Evolutionary conservation across 2,797 vertebrate genomes (phyloP), one percentile per base, ranked within the genome.

Genomic region (Pangasius djambal): DNA sequence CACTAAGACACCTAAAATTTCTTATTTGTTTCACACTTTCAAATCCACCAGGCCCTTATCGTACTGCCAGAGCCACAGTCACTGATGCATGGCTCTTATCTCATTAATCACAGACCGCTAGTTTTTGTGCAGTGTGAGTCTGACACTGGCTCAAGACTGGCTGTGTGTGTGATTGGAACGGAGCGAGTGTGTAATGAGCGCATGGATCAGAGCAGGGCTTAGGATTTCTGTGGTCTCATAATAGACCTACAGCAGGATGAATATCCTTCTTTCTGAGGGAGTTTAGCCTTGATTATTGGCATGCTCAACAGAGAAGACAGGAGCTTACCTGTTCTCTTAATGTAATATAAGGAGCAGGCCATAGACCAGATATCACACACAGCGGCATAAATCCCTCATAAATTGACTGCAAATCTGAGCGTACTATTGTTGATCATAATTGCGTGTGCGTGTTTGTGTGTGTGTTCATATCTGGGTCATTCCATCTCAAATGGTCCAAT

Each of bases 391-490:
- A 96, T 96, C 96, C 96, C 92, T 91, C 90, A 93, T 96, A 96
- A 85, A 96, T 96, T 96, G 95, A 94, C 96, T 95, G 92, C 93
- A 96, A 95, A 96, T 96, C 95, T 95, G 91, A 91, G 91, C 90
- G 91, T 86, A 93, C 90, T 91, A 79, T 88, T 90, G 82, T 91
- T 89, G 82, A 88, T 85, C 70, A 87, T 91, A 91, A 92, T 92
- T 88, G 84, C 77, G 83, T 63, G 81, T 37, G 52, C 18, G 75
- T 31, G 34, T 15, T 3, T 72, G 15, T 82, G 79, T 82, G 79
- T 44, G 25, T 61, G 81, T 63, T 63, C 8, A 22, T 78, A 77
- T 28, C 40, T 44, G 74, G 40, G 40, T 44, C 4, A 44, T 44
- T 44, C 40, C 40, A 44, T 44, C 40, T 44, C 40, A 44, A 5